A percentile compares a stretch with the other conserved stretches of the same genome.
Evolutionary conservation across 1,140 invertebrate genomes (phyloP).

Genomic region (Euwallacea fornicatus): DNA sequence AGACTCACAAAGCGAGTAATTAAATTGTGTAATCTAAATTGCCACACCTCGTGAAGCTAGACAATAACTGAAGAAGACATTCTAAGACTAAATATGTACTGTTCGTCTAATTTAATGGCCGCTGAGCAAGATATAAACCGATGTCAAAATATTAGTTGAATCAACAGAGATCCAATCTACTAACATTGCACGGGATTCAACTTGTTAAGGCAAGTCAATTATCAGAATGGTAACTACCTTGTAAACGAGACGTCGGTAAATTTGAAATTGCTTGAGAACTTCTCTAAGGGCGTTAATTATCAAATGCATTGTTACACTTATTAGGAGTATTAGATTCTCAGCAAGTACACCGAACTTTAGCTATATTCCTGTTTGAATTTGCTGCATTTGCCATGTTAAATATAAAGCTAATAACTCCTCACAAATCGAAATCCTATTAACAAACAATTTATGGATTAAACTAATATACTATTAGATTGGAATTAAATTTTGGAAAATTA

Average conservation of each 20-base stretch:
- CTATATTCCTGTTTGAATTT: too few species aligned
- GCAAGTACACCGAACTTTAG: too few species aligned
- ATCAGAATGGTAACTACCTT: conserved; percentile 4
- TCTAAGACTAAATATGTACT: too few species aligned
- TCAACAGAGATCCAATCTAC: background rate
- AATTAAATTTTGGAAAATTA: background rate
- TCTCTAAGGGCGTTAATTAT: background rate
- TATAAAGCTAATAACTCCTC: too few species aligned
- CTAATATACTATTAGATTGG: conserved; percentile 2
- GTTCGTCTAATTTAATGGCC: too few species aligned
- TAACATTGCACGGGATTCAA: background rate
- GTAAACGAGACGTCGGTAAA: conserved; percentile 3
- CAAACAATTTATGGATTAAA: background rate
- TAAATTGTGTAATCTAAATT: too few species aligned
- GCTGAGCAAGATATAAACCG: background rate
- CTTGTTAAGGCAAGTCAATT: background rate
- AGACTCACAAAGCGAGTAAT: too few species aligned
- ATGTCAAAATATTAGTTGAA: conserved; percentile 5
- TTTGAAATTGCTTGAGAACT: background rate
- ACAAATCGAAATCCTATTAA: background rate
- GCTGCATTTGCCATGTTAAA: too few species aligned
- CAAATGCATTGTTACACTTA: background rate
- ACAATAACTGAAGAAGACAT: too few species aligned
- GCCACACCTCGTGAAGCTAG: too few species aligned
- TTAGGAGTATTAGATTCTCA: background rate